A percentile compares a stretch with the other conserved stretches of the same genome.
Conservation (phyloP, 1,140 invertebrate species). For the Agrypnia vestita region DNA sequence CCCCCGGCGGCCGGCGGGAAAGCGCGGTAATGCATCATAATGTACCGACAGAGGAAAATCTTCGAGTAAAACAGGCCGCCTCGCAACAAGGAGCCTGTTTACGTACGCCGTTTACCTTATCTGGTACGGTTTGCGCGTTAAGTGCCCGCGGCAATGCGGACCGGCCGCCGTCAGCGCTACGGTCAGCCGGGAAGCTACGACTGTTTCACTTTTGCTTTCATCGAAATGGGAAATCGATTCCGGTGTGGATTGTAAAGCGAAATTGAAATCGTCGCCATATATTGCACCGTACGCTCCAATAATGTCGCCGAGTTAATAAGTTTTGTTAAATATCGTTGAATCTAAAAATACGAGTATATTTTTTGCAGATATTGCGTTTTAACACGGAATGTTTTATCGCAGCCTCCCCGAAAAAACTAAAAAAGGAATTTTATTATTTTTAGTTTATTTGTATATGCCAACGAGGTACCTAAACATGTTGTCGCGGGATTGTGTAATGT, state of each 20-base stretch:
- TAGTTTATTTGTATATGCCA: too few species aligned
- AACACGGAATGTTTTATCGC: too few species aligned
- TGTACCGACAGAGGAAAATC: neutral
- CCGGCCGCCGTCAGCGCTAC: neutral
- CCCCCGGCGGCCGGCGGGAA: conserved; percentile 13
- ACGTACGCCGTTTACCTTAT: neutral
- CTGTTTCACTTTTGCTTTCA: conserved; percentile 25
- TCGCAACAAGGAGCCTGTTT: neutral
- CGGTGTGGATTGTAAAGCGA: conserved; percentile 9
- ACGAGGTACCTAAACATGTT: too few species aligned
- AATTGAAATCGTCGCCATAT: conserved; percentile 3
- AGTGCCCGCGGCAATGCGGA: neutral
- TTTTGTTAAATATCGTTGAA: too few species aligned
- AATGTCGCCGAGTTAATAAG: too few species aligned
- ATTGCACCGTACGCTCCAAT: too few species aligned
- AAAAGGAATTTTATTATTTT: too few species aligned
- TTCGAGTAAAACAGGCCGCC: neutral
- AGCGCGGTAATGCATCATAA: conserved; percentile 37
- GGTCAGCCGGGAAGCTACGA: neutral
- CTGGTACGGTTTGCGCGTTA: neutral
- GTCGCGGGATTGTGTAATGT: too few species aligned
- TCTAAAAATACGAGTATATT: too few species aligned
- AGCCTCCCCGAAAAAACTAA: too few species aligned
- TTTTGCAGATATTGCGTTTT: too few species aligned
- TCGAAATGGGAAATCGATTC: conserved; percentile 34